Percentiles rank a stretch among this genome's conserved stretches.
These are phyloP conservation scores for Eilema depressum DNA, from an alignment of 2,888 invertebrate genomes.

Conservation along the genomic window DNA sequence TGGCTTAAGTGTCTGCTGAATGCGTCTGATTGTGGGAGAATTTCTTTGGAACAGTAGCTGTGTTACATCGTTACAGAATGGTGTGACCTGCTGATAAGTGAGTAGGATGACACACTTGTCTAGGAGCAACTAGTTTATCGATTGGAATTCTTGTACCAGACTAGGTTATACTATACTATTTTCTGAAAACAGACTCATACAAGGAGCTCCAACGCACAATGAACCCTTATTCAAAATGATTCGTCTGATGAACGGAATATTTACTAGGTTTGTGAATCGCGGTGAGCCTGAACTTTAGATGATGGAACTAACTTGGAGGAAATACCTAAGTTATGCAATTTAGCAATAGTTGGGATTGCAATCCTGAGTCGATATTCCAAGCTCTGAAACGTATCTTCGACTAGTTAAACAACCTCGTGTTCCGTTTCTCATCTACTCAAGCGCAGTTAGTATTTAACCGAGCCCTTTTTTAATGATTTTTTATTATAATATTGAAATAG, in stretches of 20 bases:
- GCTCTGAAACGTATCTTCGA: not conserved
- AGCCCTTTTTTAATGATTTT: constrained; percentile 1
- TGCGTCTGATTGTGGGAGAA: constrained; percentile 23
- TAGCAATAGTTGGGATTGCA: not conserved
- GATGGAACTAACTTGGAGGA: not conserved
- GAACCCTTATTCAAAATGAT: not conserved
- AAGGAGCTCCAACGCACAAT: not conserved
- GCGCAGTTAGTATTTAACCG: not conserved
- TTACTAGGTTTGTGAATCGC: not conserved
- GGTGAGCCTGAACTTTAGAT: not conserved
- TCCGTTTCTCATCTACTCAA: not conserved
- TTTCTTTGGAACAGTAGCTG: constrained; percentile 4
- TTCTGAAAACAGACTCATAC: not conserved
- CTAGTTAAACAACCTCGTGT: not conserved
- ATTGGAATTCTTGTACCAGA: not conserved
- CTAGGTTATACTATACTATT: no score
- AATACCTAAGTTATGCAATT: not conserved
- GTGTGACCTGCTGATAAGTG: not conserved
- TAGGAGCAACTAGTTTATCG: not conserved
- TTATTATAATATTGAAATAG: constrained; percentile 21
- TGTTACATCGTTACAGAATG: not conserved
- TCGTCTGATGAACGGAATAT: not conserved
- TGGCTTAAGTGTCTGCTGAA: constrained; percentile 48
- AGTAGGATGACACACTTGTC: not conserved
- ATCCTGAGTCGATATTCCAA: not conserved